Percentiles rank a stretch among this genome's conserved stretches.
Conservation (phyloP, 2,113 vertebrate genomes). For the Neogale vison region DNA sequence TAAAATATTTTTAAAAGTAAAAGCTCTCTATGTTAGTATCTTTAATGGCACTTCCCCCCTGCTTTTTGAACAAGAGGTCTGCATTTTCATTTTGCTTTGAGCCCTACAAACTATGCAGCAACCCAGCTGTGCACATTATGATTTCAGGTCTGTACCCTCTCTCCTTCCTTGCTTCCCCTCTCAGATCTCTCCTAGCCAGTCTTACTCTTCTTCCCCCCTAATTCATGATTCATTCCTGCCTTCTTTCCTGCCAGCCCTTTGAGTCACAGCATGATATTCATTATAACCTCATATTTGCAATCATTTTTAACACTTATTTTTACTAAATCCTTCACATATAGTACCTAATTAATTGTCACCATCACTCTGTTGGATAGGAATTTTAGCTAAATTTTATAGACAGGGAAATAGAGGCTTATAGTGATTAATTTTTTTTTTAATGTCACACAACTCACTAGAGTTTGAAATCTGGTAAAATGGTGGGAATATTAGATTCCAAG, state of each 20-base stretch:
- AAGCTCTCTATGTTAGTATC: not conserved
- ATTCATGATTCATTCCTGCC: not conserved
- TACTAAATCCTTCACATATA: conserved; percentile 16
- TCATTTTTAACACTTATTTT: conserved; percentile 26
- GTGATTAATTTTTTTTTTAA: conserved; percentile 23
- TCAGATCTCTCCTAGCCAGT: not conserved
- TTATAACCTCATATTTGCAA: not conserved
- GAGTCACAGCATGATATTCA: not conserved
- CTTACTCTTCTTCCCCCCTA: not conserved
- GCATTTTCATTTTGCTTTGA: conserved; percentile 24
- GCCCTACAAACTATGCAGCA: not conserved
- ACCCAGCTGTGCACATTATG: not conserved
- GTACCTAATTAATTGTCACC: conserved; percentile 31
- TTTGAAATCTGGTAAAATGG: not conserved
- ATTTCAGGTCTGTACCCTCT: not conserved
- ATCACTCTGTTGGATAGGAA: not conserved
- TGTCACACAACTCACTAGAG: not conserved
- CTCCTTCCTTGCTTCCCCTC: fast-evolving
- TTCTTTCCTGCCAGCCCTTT: not conserved
- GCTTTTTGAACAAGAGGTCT: not conserved
- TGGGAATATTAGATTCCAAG: not conserved
- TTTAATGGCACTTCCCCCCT: not conserved
- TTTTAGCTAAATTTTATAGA: conserved; percentile 46
- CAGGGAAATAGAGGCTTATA: not conserved
- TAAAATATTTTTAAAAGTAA: not conserved